phyloP scores from a whole-genome alignment of 2,888 invertebrate species.

The Ochropleura plecta region DNA sequence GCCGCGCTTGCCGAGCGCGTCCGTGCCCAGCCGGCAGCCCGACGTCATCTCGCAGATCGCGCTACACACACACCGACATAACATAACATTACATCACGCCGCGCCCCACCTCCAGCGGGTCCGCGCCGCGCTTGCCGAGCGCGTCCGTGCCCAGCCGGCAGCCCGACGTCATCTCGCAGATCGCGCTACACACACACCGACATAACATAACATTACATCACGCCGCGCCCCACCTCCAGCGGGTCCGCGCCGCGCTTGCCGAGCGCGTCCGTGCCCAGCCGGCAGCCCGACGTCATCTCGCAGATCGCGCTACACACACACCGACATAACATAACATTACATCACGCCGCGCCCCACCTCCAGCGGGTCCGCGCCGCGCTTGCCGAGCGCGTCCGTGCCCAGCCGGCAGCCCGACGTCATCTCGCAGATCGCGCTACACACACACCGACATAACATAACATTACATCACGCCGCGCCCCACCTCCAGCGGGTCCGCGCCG shows the following conservation, averaged over 20 bases:
- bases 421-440: background rate
- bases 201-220: background rate
- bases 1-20: too few relatives aligned
- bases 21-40: too few relatives aligned
- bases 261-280: background rate
- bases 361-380: conserved; percentile 1
- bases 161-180: background rate
- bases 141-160: background rate
- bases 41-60: too few relatives aligned
- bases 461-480: background rate
- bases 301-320: background rate
- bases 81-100: too few relatives aligned
- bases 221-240: conserved; percentile 1
- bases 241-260: conserved; percentile 1
- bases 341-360: background rate
- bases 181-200: background rate
- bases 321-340: background rate
- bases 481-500: conserved; percentile 1
- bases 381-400: background rate
- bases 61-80: too few relatives aligned
- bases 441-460: background rate
- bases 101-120: background rate
- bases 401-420: background rate
- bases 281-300: background rate
- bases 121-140: conserved; percentile 1